Percentiles rank a stretch among this genome's conserved stretches.
phyloP scores from a whole-genome alignment of 2,888 invertebrate genomes.

The Aporophyla nigra region DNA sequence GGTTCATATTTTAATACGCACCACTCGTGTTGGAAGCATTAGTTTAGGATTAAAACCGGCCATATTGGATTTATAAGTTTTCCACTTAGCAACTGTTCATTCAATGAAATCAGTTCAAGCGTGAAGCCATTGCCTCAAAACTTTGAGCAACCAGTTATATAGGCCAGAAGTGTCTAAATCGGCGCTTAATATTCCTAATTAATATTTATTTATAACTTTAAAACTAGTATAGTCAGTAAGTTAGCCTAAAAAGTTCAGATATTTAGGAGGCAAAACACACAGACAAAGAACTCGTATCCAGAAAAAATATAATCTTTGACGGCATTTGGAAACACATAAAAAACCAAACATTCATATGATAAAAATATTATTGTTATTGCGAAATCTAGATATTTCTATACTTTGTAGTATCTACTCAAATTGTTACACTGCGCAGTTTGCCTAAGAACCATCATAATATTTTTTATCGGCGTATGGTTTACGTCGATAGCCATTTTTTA shows the following conservation, averaged over 20 bases:
- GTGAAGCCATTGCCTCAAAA: constrained; percentile 51
- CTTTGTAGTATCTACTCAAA: constrained; percentile 28
- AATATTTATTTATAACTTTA: constrained; percentile 23
- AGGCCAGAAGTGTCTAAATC: constrained; percentile 30
- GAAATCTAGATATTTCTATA: constrained; percentile 46
- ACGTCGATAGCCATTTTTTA: neutral
- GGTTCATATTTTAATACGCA: neutral
- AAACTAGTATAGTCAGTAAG: neutral
- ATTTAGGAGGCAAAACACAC: constrained; percentile 1
- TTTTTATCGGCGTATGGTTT: constrained; percentile 24
- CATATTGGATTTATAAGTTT: constrained; percentile 45
- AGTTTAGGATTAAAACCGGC: constrained; percentile 17
- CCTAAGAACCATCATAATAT: constrained; percentile 5
- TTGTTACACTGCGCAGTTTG: constrained; percentile 41
- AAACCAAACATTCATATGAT: constrained; percentile 31
- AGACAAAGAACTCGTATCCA: neutral
- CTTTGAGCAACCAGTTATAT: constrained; percentile 45
- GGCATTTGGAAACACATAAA: constrained; percentile 26
- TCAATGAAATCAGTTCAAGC: constrained; percentile 39
- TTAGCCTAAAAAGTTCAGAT: constrained; percentile 12
- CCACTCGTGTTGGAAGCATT: constrained; percentile 1
- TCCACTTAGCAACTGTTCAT: constrained; percentile 38
- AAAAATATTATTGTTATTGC: constrained; percentile 56
- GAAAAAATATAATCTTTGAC: constrained; percentile 25
- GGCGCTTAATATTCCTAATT: constrained; percentile 23